Evolutionary conservation across 2,797 vertebrate genomes (phyloP), one percentile per base, ranked within the genome.

Genomic region (Octomys mimax): DNA sequence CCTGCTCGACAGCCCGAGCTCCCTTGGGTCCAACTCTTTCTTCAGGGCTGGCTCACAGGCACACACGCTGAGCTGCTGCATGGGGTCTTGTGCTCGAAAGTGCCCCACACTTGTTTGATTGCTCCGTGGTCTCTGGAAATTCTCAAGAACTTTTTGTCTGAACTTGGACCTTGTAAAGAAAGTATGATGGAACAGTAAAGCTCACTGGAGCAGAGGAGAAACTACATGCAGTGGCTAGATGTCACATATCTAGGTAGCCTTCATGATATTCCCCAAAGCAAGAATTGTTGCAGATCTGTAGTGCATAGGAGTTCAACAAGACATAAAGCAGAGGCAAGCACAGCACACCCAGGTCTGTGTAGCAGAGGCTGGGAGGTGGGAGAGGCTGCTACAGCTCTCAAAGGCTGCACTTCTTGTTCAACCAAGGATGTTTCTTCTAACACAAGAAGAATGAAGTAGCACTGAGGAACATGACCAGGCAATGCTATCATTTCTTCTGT

Each of bases 341-440:
- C 33, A 13, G 42, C 57, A 31, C 7, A 52, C 66, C 71, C 18
- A 79, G 28, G 52, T 33, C 31, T 82, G 46, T 18, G 66, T 13
- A 54, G 52, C 4, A 3, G 24, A 71, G 46, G 6, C 26, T 22
- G 8, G 24, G 21, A 61, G 12, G 3, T 21, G 7, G 6, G n/a
- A 28, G 10, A 28, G 7, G 5, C 31, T 36, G 11, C 31, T 16
- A 61, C n/a, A 57, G 19, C 36, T 26, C 31, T 49, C 14, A 31
- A 81, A 77, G 49, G 85, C 70, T 28, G 46, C 1, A 61, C 57
- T 78, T 89, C 64, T 59, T 95, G 1, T 73, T 93, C 64, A 77
- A 68, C 90, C 26, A 46, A 57, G 31, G 68, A 49, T 87, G 49
- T 92, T 92, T 90, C 66, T 92, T 90, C 66, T 81, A 66, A 94